These are phyloP conservation scores for Gorsachius magnificus DNA, from an alignment of 2,797 vertebrate species.

Conservation along the genomic window DNA sequence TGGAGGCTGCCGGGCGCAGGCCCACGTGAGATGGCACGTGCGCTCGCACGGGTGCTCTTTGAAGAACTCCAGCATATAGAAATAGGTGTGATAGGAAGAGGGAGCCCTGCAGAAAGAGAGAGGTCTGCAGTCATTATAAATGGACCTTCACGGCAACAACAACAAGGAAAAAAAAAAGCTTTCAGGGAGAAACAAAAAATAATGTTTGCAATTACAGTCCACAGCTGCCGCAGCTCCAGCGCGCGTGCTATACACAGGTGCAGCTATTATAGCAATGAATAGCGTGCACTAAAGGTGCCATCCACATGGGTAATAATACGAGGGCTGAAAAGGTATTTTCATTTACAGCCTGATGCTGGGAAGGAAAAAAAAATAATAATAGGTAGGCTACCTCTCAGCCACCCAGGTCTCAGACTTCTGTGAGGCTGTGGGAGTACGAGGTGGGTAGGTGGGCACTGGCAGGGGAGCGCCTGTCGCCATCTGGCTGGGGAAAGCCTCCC, in stretches of 20 bases:
- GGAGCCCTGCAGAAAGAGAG: neutral
- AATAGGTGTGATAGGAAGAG: neutral
- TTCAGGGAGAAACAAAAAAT: slow-evolving; percentile 84
- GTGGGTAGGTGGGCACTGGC: neutral
- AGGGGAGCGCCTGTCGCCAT: neutral
- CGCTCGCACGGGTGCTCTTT: rapidly evolving
- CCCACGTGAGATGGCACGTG: rapidly evolving
- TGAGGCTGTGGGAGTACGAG: neutral
- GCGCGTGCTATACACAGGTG: slow-evolving; percentile 80
- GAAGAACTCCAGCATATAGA: neutral
- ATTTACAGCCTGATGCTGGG: slow-evolving; percentile 62
- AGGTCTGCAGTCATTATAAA: slow-evolving; percentile 75
- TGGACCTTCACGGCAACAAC: slow-evolving; percentile 70
- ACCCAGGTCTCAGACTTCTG: neutral
- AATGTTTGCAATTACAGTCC: slow-evolving; percentile 80
- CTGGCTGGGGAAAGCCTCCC: neutral
- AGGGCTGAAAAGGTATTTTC: slow-evolving; percentile 73
- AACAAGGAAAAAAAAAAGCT: slow-evolving; percentile 63
- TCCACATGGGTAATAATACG: slow-evolving; percentile 63
- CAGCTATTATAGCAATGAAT: slow-evolving; percentile 84
- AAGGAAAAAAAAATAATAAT: neutral
- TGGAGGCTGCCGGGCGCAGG: rapidly evolving
- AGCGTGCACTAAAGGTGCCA: slow-evolving; percentile 81
- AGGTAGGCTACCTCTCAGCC: slow-evolving; percentile 26
- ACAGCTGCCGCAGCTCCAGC: slow-evolving; percentile 74